Conservation (phyloP, 2,888 invertebrate species). For the Tachystola acroxantha region DNA sequence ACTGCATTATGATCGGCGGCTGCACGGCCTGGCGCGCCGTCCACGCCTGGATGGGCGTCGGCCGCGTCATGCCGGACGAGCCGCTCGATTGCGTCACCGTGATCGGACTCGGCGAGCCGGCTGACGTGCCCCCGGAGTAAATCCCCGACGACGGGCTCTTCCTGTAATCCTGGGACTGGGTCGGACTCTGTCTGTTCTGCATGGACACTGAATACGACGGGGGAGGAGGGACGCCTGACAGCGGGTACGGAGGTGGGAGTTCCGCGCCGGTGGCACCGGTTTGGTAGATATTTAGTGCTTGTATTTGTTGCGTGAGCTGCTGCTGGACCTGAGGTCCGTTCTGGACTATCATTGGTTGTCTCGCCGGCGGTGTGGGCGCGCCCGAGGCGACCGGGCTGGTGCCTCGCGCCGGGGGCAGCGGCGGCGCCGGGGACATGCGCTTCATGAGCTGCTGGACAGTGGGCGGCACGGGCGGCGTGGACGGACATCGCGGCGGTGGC, state of each 20-base stretch:
- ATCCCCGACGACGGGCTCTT: slow-evolving; percentile 93
- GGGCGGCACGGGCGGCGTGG: slow-evolving; percentile 83
- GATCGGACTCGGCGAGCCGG: slow-evolving; percentile 90
- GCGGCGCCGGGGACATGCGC: slow-evolving; percentile 82
- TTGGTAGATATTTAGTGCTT: slow-evolving; percentile 88
- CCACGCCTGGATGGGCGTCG: slow-evolving; percentile 91
- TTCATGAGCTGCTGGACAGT: slow-evolving; percentile 76
- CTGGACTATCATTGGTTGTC: slow-evolving; percentile 89
- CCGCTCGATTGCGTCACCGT: slow-evolving; percentile 82
- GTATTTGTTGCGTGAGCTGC: slow-evolving; percentile 92
- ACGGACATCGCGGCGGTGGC: slow-evolving; percentile 85
- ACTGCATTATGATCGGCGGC: slow-evolving; percentile 97
- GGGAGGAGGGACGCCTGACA: slow-evolving; percentile 82
- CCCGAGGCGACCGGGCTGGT: slow-evolving; percentile 88
- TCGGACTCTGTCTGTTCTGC: slow-evolving; percentile 92
- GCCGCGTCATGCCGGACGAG: slow-evolving; percentile 83
- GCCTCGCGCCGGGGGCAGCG: slow-evolving; percentile 81
- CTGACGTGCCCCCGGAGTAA: slow-evolving; percentile 89
- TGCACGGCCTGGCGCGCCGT: slow-evolving; percentile 93
- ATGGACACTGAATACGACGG: slow-evolving; percentile 92
- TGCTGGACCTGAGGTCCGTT: slow-evolving; percentile 90
- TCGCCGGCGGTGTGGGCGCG: slow-evolving; percentile 70
- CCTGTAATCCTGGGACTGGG: slow-evolving; percentile 88
- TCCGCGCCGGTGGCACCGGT: slow-evolving; percentile 78
- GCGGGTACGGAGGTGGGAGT: slow-evolving; percentile 84